A percentile compares a stretch with the other conserved stretches of the same genome.
Evolutionary conservation across 2,888 invertebrate species (phyloP).

Genomic region (Piscicola geometra): DNA sequence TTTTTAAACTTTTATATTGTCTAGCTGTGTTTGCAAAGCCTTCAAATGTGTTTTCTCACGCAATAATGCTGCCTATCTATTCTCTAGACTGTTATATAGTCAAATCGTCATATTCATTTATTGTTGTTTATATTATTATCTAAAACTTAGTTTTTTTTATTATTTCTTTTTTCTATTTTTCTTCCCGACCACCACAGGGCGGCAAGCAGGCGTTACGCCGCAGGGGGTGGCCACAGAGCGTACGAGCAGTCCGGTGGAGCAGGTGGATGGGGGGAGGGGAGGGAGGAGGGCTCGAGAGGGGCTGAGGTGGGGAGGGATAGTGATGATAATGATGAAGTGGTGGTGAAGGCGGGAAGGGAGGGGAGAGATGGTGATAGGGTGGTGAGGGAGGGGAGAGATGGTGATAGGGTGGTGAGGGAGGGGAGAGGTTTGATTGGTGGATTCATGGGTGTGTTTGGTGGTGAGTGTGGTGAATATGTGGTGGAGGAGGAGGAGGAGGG

Average conservation of each 20-base stretch:
- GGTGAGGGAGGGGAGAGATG: background rate
- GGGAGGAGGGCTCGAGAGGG: background rate
- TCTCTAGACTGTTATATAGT: too few relatives aligned
- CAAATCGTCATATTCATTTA: too few relatives aligned
- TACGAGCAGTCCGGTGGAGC: background rate
- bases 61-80: too few relatives aligned
- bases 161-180: too few relatives aligned
- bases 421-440: background rate
- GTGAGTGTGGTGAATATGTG: background rate
- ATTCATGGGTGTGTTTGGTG: background rate
- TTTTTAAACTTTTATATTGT: too few relatives aligned
- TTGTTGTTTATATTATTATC: too few relatives aligned
- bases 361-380: too few relatives aligned
- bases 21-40: too few relatives aligned
- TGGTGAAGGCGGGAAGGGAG: background rate
- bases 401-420: background rate
- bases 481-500: background rate
- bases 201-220: conserved; percentile 27
- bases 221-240: background rate
- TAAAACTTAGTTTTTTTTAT: too few relatives aligned
- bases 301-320: background rate
- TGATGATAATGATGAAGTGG: background rate
- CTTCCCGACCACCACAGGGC: conserved; percentile 15
- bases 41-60: too few relatives aligned
- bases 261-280: background rate